Conservation (phyloP, 2,888 invertebrate species). For the Homarus gammarus region DNA sequence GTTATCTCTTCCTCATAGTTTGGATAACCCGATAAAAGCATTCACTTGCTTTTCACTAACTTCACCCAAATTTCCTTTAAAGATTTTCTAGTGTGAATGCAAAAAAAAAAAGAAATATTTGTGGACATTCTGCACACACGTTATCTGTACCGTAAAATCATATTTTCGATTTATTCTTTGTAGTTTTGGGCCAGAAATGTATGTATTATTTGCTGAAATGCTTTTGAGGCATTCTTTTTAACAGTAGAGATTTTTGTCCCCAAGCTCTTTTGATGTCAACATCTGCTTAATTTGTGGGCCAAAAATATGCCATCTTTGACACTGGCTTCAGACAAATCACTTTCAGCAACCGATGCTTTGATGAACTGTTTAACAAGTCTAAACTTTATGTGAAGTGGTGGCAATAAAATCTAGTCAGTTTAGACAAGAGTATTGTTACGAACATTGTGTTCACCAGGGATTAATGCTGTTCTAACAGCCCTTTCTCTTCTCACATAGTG, state of each 20-base stretch:
- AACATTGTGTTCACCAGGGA: constrained; percentile 16
- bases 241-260: background rate
- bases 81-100: no score
- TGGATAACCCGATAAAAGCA: constrained; percentile 79
- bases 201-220: constrained; percentile 55
- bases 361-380: constrained; percentile 19
- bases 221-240: constrained; percentile 55
- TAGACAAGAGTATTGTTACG: constrained; percentile 5
- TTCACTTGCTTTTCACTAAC: constrained; percentile 79
- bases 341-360: constrained; percentile 29
- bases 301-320: constrained; percentile 54
- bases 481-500: constrained; percentile 25
- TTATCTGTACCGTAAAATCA: constrained; percentile 78
- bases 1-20: constrained; percentile 78
- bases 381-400: constrained; percentile 31
- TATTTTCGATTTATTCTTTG: constrained; percentile 43
- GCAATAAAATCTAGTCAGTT: constrained; percentile 6
- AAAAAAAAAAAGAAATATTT: constrained; percentile 78
- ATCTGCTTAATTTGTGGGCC: constrained; percentile 61
- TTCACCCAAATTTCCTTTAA: constrained; percentile 78
- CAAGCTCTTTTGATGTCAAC: constrained; percentile 57
- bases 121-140: constrained; percentile 78
- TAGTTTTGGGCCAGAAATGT: constrained; percentile 67
- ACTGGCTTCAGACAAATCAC: constrained; percentile 26
- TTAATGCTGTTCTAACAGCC: background rate